Base-by-base conservation (phyloP, 2,888 invertebrate species). In the Nezara viridula region DNA sequence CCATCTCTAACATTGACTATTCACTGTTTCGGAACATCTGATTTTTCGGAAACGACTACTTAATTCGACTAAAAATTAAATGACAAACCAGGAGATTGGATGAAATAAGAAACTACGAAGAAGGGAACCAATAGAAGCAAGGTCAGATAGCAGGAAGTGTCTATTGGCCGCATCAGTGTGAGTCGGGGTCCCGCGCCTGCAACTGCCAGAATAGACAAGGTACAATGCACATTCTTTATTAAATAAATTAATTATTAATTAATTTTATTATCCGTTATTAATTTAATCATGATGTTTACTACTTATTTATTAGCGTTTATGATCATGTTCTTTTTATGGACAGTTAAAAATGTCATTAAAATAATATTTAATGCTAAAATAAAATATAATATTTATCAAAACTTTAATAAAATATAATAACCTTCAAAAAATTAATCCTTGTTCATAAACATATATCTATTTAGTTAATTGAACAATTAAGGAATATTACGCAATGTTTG, bases 101-200 rank as follows among this genome's bases (percentile, higher is more conserved):
- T 40, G 40, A 50, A 24, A 73, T 24, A 77, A 49, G 88, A 50
- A 47, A 77, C 49, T 77, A 47, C 81, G 81, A 81, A 81, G 81
- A 81, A 44, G 81, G 7, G 81, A 44, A 47, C 44, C 81, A 81
- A 81, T 81, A 47, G 44, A 81, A 12, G 47, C 81, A 81, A 81
- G 81, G 81, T 81, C 81, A 81, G 10, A 81, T 81, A 81, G 81
- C 81, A 81, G 81, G 81, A 81, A 81, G 81, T 81, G n/a, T 81
- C 81, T 47, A 81, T 81, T 81, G 81, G 81, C 81, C 81, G n/a
- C 81, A 81, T 81, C 81, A 81, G 81, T 81, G n/a, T 81, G 81
- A 81, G 40, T 47, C 44, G 81, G 44, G 81, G 81, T 44, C 81
- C 44, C 81, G 44, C 40, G 81, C 81, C 44, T 81, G 81, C 44